Evolutionary conservation across 1,140 invertebrate species (phyloP).

Genomic region (Megathymus violae): DNA sequence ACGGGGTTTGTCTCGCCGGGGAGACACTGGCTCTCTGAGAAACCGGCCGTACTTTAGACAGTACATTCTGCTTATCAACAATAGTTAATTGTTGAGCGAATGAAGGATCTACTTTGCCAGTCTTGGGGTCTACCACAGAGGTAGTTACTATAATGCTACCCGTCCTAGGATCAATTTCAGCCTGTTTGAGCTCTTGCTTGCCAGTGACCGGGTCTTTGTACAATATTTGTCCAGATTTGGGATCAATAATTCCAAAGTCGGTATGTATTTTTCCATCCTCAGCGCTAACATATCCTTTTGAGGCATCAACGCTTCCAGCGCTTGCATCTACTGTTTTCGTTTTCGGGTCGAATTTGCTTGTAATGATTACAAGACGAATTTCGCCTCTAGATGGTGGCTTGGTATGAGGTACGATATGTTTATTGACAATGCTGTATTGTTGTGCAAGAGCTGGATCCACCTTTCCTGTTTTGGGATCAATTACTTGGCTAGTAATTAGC

Average conservation of each 20-base stretch:
- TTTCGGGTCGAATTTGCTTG: slow-evolving; percentile 83
- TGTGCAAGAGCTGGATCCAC: slow-evolving; percentile 85
- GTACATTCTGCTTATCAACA: slow-evolving; percentile 76
- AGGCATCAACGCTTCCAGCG: slow-evolving; percentile 81
- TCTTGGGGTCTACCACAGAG: slow-evolving; percentile 83
- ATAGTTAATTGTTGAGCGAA: slow-evolving; percentile 75
- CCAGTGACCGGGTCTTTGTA: slow-evolving; percentile 84
- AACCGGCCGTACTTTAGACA: slow-evolving; percentile 62
- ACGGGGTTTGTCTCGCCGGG: slow-evolving; percentile 62
- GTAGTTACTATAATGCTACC: slow-evolving; percentile 84
- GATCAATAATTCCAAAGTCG: slow-evolving; percentile 86
- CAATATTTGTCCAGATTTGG: slow-evolving; percentile 82
- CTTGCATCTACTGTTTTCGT: slow-evolving; percentile 84
- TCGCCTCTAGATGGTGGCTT: slow-evolving; percentile 79
- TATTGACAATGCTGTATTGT: slow-evolving; percentile 82
- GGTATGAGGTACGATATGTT: slow-evolving; percentile 80
- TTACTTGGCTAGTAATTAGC: slow-evolving; percentile 83
- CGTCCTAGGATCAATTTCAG: slow-evolving; percentile 83
- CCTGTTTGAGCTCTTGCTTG: slow-evolving; percentile 84
- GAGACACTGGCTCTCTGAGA: slow-evolving; percentile 66
- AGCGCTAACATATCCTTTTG: slow-evolving; percentile 83
- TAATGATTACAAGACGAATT: slow-evolving; percentile 84
- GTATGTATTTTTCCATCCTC: slow-evolving; percentile 86
- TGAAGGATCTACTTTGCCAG: slow-evolving; percentile 82
- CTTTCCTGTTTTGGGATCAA: slow-evolving; percentile 87